Conservation (phyloP, 1,140 invertebrate genomes). For the Leptinotarsa texana region DNA sequence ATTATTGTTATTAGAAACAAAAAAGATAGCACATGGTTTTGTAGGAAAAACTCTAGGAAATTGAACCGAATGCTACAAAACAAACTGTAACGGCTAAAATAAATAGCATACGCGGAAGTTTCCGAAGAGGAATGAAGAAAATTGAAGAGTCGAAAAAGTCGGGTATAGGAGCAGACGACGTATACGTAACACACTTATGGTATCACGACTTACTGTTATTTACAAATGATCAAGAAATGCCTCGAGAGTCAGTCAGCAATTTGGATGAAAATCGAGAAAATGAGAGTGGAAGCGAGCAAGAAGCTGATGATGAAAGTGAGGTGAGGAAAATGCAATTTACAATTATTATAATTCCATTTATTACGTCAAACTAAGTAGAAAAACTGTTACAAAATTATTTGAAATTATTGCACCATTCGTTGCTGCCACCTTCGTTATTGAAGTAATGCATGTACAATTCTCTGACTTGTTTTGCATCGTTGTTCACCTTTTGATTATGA, state of each 20-base stretch:
- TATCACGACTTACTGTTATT: slow-evolving; percentile 48
- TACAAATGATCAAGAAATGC: slow-evolving; percentile 35
- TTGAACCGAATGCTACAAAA: slow-evolving; percentile 40
- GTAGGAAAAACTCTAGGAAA: not conserved
- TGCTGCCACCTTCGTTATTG: too few relatives aligned
- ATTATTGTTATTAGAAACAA: too few relatives aligned
- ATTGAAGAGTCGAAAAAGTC: slow-evolving; percentile 36
- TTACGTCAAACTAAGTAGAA: too few relatives aligned
- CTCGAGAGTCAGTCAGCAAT: slow-evolving; percentile 13
- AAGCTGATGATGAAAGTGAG: too few relatives aligned
- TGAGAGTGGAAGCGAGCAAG: slow-evolving; percentile 19
- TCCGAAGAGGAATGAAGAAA: slow-evolving; percentile 50
- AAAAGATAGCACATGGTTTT: not conserved
- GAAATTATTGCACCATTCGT: too few relatives aligned
- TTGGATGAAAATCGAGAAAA: not conserved
- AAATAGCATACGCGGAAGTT: slow-evolving; percentile 46
- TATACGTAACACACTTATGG: slow-evolving; percentile 48
- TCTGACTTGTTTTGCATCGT: too few relatives aligned
- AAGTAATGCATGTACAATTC: too few relatives aligned
- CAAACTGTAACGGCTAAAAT: slow-evolving; percentile 50
- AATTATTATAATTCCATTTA: too few relatives aligned
- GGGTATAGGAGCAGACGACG: slow-evolving; percentile 36
- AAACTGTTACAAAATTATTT: too few relatives aligned
- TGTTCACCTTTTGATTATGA: too few relatives aligned
- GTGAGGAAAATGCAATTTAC: too few relatives aligned